Conservation (phyloP, 1,140 invertebrate genomes). For the Calephelis nemesis region DNA sequence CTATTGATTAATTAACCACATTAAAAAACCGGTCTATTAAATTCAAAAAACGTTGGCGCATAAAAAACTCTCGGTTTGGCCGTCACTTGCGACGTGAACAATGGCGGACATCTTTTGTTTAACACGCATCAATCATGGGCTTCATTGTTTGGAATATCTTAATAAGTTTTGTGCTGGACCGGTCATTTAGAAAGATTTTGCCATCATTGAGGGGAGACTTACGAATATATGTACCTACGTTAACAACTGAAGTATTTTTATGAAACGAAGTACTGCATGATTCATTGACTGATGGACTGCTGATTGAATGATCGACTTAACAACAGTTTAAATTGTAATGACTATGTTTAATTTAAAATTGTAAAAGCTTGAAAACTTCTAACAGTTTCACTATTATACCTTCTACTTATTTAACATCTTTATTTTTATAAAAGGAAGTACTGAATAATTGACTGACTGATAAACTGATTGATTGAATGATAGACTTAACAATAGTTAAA, state of each 20-base stretch:
- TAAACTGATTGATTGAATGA: too few species aligned
- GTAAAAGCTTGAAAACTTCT: too few species aligned
- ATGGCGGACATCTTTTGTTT: constrained; percentile 63
- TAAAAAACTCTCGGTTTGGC: constrained; percentile 44
- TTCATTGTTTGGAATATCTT: constrained; percentile 71
- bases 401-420: neutral
- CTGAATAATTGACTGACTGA: neutral
- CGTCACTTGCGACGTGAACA: constrained; percentile 48
- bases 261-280: neutral
- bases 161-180: constrained; percentile 70
- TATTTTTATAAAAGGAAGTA: neutral
- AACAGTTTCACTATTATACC: too few species aligned
- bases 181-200: constrained; percentile 74
- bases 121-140: constrained; percentile 62
- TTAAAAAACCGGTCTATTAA: constrained; percentile 66
- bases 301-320: too few species aligned
- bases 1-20: constrained; percentile 65
- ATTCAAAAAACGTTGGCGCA: constrained; percentile 53
- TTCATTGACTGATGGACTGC: too few species aligned
- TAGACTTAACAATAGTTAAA: too few species aligned
- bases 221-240: constrained; percentile 48
- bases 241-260: neutral
- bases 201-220: constrained; percentile 33
- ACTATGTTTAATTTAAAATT: too few species aligned
- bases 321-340: too few species aligned